phyloP scores from a whole-genome alignment of 64 coral and sea anemone species.

The Pocillopora damicornis region DNA sequence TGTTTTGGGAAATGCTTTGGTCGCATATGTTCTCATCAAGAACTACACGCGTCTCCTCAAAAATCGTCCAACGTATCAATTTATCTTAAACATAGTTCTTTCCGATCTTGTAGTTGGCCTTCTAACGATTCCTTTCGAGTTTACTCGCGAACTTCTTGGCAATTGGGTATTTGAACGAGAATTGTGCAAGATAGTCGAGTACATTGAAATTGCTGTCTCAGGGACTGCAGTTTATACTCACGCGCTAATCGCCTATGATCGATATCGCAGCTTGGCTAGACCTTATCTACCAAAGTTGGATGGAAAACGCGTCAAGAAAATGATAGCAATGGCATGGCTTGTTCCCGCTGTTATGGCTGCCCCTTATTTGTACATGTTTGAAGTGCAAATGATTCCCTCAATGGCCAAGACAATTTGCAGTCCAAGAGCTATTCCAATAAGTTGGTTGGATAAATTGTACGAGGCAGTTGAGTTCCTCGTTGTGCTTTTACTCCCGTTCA shows the following conservation, averaged over 20 bases:
- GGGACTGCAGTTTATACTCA: conserved; percentile 46
- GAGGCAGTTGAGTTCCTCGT: neutral
- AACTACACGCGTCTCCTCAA: neutral
- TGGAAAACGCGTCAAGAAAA: neutral
- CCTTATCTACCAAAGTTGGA: conserved; percentile 42
- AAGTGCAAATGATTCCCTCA: neutral
- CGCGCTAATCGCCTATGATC: conserved; percentile 39
- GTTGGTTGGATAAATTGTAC: conserved; percentile 48
- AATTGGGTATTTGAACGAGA: conserved; percentile 27
- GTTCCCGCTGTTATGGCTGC: neutral
- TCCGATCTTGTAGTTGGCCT: conserved; percentile 34
- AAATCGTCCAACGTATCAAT: conserved; percentile 45
- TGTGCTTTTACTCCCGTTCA: conserved; percentile 12
- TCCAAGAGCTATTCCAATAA: conserved; percentile 1
- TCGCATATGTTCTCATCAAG: neutral
- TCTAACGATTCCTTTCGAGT: conserved; percentile 52
- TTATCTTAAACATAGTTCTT: conserved; percentile 42
- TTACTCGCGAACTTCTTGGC: conserved; percentile 9
- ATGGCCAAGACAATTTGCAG: conserved; percentile 2
- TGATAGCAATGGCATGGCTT: conserved; percentile 37
- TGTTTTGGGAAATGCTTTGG: conserved; percentile 15
- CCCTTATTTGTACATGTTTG: conserved; percentile 48
- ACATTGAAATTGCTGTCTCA: conserved; percentile 40
- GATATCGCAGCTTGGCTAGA: conserved; percentile 34
- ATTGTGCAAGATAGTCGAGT: conserved; percentile 36